These are phyloP conservation scores for Thalpophila matura DNA, from an alignment of 2,888 invertebrate genomes.

Conservation along the genomic window DNA sequence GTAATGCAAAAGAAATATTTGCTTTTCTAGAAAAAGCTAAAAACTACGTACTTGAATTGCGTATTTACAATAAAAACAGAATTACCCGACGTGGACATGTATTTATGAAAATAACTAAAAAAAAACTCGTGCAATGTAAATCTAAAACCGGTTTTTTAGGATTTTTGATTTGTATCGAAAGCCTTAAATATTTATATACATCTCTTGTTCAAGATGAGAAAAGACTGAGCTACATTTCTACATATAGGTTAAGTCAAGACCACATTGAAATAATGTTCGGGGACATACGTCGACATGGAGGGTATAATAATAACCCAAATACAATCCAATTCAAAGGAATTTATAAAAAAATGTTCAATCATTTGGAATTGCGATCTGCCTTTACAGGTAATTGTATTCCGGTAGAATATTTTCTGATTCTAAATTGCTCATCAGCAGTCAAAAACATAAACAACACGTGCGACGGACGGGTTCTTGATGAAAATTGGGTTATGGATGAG, in stretches of 20 bases:
- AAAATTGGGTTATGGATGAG: too few species aligned
- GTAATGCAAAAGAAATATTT: neutral
- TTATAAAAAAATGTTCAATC: neutral
- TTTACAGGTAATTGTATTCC: neutral
- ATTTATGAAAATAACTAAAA: neutral
- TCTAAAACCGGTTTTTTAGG: neutral
- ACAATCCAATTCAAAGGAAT: neutral
- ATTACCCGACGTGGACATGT: neutral
- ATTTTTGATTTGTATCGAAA: neutral
- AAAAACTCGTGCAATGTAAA: neutral
- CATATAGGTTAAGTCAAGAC: neutral
- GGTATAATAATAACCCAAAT: neutral
- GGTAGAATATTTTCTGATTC: slow-evolving; percentile 1
- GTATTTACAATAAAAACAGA: neutral
- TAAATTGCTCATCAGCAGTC: neutral
- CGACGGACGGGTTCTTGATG: too few species aligned
- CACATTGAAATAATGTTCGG: neutral
- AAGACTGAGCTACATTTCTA: neutral
- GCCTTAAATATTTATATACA: neutral
- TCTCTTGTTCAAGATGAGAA: neutral
- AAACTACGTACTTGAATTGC: neutral
- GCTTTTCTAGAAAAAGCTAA: neutral
- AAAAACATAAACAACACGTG: too few species aligned
- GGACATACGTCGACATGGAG: neutral
- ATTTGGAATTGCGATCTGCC: neutral